Percentiles rank a stretch among this genome's conserved stretches.
These are phyloP conservation scores for Morpho helenor DNA, from an alignment of 2,888 invertebrate species.

Conservation along the genomic window DNA sequence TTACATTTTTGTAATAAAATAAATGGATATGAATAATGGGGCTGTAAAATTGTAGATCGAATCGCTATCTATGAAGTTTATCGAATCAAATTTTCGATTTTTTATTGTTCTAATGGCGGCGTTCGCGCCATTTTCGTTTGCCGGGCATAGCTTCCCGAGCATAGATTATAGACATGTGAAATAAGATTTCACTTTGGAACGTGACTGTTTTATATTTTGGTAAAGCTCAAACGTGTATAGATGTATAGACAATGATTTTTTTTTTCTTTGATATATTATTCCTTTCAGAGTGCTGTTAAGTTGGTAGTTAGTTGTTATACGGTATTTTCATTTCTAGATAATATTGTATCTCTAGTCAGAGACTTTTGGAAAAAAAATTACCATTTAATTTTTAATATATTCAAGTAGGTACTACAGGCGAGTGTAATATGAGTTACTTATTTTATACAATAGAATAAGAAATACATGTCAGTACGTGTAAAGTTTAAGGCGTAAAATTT, in stretches of 20 bases:
- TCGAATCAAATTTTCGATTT: slow-evolving; percentile 30
- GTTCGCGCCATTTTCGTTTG: slow-evolving; percentile 12
- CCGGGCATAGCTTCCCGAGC: slow-evolving; percentile 15
- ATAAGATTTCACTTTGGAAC: slow-evolving; percentile 64
- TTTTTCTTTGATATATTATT: slow-evolving; percentile 50
- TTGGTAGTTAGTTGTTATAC: slow-evolving; percentile 54
- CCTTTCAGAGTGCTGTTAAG: slow-evolving; percentile 70
- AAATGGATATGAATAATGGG: slow-evolving; percentile 19
- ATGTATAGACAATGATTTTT: slow-evolving; percentile 46
- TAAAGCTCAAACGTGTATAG: slow-evolving; percentile 71
- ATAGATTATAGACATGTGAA: slow-evolving; percentile 43
- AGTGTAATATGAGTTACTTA: slow-evolving; percentile 69
- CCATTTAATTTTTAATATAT: slow-evolving; percentile 72
- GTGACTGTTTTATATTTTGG: slow-evolving; percentile 55
- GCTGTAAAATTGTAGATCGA: slow-evolving; percentile 20
- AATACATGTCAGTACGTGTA: slow-evolving; percentile 50
- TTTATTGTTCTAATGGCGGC: slow-evolving; percentile 21
- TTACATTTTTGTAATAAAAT: slow-evolving; percentile 7
- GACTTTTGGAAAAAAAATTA: slow-evolving; percentile 68
- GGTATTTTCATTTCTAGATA: slow-evolving; percentile 63
- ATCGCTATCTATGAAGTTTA: slow-evolving; percentile 23
- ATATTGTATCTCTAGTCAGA: slow-evolving; percentile 77
- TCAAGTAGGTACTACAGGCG: slow-evolving; percentile 61
- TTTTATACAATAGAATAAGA: slow-evolving; percentile 46
- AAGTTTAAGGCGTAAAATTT: slow-evolving; percentile 21